Base-by-base conservation (phyloP, 2,113 vertebrate genomes). In the Mionectes macconnelli region DNA sequence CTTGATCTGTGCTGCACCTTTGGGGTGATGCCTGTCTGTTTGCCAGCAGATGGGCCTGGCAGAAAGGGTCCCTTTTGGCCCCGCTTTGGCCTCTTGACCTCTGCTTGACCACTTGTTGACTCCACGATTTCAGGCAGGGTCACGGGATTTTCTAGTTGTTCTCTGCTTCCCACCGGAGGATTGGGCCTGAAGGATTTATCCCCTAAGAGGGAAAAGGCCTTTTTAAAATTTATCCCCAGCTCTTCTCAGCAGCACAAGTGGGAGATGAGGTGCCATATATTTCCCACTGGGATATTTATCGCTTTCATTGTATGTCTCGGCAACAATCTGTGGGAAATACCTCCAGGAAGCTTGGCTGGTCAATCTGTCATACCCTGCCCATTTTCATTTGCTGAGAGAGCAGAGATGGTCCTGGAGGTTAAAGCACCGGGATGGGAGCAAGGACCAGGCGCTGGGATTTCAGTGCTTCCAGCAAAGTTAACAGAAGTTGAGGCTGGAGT, bases 171-270 rank as follows among this genome's bases (percentile, higher is more conserved):
- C 92, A 81, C 70, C 87, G 6, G 91, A 96, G 91, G 92, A 72
- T 85, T 83, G 73, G 79, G 62, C 83, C 94, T 97, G 97, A 97
- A 97, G 96, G 96, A 97, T 97, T 97, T 97, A 97, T 97, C 93
- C 95, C 91, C 94, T 50, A 8, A 2, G 50, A 96, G 97, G 97
- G 90, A 92, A 96, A 95, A 91, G 88, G 88, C 70, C 86, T 86
- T 85, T 67, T 75, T 75, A 28, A 35, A 47, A 89, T 89, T 44
- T 87, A 73, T 93, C 92, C 93, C 89, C 64, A 24, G 84, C 77
- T 81, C 96, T 74, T 89, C 94, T 64, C 42, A 8, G 62, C n/a
- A 5, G 56, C 89, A 14, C 94, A 90, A 94, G 84, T 13, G 74
- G 93, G 94, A 68, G 94, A 27, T 52, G 95, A 91, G 95, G 83